Evolutionary conservation across 2,888 invertebrate genomes (phyloP).

Genomic region (Argyra leucocephala): DNA sequence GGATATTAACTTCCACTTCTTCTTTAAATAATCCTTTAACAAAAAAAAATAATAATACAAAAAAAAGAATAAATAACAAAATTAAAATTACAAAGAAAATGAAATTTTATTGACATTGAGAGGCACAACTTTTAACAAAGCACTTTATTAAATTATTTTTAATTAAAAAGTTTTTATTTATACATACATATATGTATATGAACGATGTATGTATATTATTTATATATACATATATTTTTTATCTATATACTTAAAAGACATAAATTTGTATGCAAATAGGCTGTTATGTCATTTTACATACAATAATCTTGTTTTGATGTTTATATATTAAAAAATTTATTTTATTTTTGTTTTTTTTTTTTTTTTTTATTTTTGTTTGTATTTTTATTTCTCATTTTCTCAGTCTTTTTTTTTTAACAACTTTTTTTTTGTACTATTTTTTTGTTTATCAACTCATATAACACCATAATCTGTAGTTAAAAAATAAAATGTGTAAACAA

Average conservation of each 20-base stretch:
- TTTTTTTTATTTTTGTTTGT: background rate
- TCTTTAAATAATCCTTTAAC: background rate
- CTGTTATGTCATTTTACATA: conserved; percentile 6
- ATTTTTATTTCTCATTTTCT: background rate
- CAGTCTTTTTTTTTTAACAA: background rate
- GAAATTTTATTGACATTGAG: conserved; percentile 3
- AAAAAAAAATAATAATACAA: background rate
- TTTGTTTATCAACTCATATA: background rate
- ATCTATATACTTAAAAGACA: background rate
- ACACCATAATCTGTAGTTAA: conserved; percentile 6
- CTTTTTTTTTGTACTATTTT: background rate
- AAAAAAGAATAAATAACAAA: background rate
- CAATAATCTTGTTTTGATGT: conserved; percentile 1
- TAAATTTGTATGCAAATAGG: conserved; percentile 1
- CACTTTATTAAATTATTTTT: conserved; percentile 4
- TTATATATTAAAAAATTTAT: background rate
- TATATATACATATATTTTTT: background rate
- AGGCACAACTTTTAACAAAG: background rate
- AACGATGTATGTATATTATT: background rate
- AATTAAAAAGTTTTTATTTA: conserved; percentile 3
- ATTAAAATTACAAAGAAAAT: background rate
- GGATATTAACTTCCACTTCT: no score
- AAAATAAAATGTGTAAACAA: conserved; percentile 1
- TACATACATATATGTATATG: background rate
- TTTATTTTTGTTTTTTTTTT: background rate